Evolutionary conservation across 2,113 vertebrate genomes (phyloP).

Genomic region (Gulo gulo): DNA sequence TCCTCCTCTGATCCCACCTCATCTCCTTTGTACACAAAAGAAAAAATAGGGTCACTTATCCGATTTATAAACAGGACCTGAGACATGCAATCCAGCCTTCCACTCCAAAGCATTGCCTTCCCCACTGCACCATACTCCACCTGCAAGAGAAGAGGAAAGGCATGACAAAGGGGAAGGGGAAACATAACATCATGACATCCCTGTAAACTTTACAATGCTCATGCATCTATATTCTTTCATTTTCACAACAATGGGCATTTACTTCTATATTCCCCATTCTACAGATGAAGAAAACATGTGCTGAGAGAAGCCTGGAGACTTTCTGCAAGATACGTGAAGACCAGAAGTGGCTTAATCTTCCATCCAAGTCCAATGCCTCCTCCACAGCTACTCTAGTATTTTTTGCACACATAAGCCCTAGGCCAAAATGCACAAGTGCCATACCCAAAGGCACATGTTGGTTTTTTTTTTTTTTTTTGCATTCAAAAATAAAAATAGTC

Average conservation of each 20-base stretch:
- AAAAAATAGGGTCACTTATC: neutral
- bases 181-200: too few relatives aligned
- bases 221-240: neutral
- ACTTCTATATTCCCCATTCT: neutral
- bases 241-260: neutral
- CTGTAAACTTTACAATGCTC: neutral
- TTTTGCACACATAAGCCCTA: neutral
- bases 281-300: neutral
- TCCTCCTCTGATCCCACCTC: neutral
- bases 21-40: neutral
- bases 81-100: neutral
- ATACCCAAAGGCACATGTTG: neutral
- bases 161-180: neutral
- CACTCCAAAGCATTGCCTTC: neutral
- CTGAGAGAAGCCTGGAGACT: neutral
- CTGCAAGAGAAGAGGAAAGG: neutral
- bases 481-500: conserved; percentile 70
- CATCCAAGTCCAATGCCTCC: neutral
- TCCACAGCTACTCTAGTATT: neutral
- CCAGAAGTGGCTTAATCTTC: neutral
- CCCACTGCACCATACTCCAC: neutral
- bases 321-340: neutral
- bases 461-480: neutral
- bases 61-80: neutral
- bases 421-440: neutral